Evolutionary conservation across 2,888 invertebrate genomes (phyloP).

Genomic region (Apotomis betuletana): DNA sequence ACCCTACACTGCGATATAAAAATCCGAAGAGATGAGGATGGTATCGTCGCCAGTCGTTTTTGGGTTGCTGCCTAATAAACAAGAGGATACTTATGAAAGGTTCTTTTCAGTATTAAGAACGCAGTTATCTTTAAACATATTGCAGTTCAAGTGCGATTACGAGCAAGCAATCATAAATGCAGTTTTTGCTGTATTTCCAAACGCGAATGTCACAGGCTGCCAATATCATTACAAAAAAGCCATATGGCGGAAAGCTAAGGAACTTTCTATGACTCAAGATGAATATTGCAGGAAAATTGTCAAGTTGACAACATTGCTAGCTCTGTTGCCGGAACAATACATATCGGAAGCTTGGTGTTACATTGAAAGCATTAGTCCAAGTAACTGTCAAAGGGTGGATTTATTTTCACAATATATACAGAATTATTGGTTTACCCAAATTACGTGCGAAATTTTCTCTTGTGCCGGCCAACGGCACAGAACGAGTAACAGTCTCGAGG

Average conservation of each 20-base stretch:
- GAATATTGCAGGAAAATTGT: conserved; percentile 8
- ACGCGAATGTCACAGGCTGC: background rate
- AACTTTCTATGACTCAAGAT: background rate
- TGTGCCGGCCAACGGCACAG: conserved; percentile 1
- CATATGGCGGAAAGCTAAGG: conserved; percentile 4
- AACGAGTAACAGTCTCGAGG: conserved; percentile 9
- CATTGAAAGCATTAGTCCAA: conserved; percentile 4
- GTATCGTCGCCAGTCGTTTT: conserved; percentile 9
- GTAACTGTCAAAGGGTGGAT: background rate
- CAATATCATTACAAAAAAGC: conserved; percentile 3
- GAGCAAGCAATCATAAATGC: conserved; percentile 6
- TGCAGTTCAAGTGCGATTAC: conserved; percentile 2
- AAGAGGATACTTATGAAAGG: conserved; percentile 9
- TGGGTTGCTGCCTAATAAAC: conserved; percentile 4
- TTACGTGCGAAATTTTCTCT: background rate
- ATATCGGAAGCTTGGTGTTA: conserved; percentile 9
- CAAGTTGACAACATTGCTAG: background rate
- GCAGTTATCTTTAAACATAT: conserved; percentile 14
- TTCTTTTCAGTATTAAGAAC: conserved; percentile 3
- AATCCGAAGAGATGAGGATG: conserved; percentile 9
- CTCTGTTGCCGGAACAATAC: background rate
- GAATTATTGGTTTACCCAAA: background rate
- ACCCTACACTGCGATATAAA: conserved; percentile 2
- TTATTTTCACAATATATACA: background rate
- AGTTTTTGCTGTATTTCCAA: background rate